Conservation (phyloP, 2,888 invertebrate species). For the Pherbina coryleti region DNA sequence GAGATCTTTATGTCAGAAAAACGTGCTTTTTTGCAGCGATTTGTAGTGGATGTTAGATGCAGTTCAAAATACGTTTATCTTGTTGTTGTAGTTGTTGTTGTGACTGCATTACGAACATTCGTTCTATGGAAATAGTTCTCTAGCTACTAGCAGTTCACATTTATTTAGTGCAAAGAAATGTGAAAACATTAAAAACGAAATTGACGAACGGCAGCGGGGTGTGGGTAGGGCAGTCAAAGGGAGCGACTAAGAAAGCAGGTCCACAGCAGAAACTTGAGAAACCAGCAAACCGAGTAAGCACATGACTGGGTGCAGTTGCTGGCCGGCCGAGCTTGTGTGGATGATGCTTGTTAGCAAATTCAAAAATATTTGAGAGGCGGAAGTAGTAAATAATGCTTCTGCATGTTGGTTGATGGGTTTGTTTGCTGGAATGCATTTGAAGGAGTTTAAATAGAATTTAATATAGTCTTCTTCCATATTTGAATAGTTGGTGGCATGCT, state of each 20-base stretch:
- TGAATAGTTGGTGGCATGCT: no score
- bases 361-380: no score
- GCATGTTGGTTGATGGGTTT: no score
- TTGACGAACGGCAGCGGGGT: not conserved
- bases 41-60: not conserved
- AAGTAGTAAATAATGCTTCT: no score
- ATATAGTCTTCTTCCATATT: no score
- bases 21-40: conserved; percentile 35
- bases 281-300: not conserved
- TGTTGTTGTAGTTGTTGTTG: conserved; percentile 13
- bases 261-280: not conserved
- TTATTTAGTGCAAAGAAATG: conserved; percentile 23
- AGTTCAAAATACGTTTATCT: not conserved
- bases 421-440: no score
- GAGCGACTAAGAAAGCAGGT: not conserved
- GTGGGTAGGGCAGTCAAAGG: not conserved
- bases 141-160: not conserved
- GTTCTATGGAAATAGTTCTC: conserved; percentile 21
- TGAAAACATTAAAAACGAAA: conserved; percentile 29
- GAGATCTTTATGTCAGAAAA: conserved; percentile 37
- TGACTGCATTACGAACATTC: not conserved
- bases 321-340: not conserved
- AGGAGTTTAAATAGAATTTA: no score
- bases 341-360: no score
- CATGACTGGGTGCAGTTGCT: not conserved